These are phyloP conservation scores for Troides helena DNA, from an alignment of 2,888 invertebrate genomes.

Conservation along the genomic window DNA sequence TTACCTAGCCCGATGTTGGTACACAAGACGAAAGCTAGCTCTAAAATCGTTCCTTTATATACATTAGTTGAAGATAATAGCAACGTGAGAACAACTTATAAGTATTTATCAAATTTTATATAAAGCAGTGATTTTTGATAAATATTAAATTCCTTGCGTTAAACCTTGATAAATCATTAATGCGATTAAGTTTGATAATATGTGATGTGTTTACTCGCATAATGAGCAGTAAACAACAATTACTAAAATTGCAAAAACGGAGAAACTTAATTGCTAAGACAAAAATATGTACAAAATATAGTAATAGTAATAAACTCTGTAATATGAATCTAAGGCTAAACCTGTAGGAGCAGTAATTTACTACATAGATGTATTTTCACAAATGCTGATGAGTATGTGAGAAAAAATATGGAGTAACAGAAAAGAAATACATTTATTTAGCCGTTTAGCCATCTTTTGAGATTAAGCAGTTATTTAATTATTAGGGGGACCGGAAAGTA, in stretches of 20 bases:
- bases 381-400: too few species aligned
- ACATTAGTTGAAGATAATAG: neutral
- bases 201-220: neutral
- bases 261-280: too few species aligned
- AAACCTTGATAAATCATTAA: slow-evolving; percentile 8
- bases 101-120: neutral
- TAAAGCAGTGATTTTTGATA: slow-evolving; percentile 18
- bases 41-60: neutral
- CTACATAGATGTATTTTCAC: too few species aligned
- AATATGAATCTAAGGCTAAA: too few species aligned
- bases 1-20: neutral
- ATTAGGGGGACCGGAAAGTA: too few species aligned
- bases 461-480: too few species aligned
- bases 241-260: neutral
- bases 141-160: neutral
- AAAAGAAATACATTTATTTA: too few species aligned
- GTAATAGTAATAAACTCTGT: too few species aligned
- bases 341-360: too few species aligned
- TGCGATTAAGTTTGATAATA: neutral
- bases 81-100: neutral
- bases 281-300: too few species aligned
- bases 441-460: too few species aligned
- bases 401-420: too few species aligned
- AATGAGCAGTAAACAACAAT: neutral
- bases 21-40: neutral